A percentile compares a stretch with the other conserved stretches of the same genome.
These are phyloP conservation scores for Ornithoptera alexandrae DNA, from an alignment of 2,888 invertebrate genomes.

Conservation along the genomic window DNA sequence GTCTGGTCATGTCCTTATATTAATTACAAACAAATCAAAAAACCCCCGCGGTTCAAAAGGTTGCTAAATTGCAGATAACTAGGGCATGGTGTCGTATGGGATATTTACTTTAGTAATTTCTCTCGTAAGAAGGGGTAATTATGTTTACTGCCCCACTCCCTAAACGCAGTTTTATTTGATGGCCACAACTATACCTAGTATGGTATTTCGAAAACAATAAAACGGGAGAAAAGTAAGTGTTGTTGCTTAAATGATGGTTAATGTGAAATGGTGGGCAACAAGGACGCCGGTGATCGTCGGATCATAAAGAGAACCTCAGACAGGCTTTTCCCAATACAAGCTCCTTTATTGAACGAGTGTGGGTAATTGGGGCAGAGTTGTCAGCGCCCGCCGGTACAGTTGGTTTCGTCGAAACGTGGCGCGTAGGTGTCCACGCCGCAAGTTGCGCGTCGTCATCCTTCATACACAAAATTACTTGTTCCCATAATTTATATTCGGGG, in stretches of 20 bases:
- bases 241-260: neutral
- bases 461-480: constrained; percentile 73
- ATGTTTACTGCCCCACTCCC: constrained; percentile 21
- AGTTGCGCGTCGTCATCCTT: constrained; percentile 60
- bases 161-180: constrained; percentile 16
- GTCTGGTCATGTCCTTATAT: constrained; percentile 13
- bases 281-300: neutral
- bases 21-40: constrained; percentile 21
- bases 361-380: constrained; percentile 66
- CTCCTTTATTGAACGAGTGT: constrained; percentile 22
- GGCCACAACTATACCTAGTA: constrained; percentile 11
- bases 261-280: constrained; percentile 2
- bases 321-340: constrained; percentile 24
- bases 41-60: constrained; percentile 8
- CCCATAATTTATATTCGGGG: constrained; percentile 77
- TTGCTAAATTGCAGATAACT: constrained; percentile 12
- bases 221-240: too few relatives aligned
- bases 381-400: constrained; percentile 60
- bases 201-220: constrained; percentile 16
- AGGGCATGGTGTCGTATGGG: constrained; percentile 7
- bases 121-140: constrained; percentile 26
- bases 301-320: constrained; percentile 6
- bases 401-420: constrained; percentile 66
- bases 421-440: constrained; percentile 71
- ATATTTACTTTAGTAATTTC: constrained; percentile 21